These are phyloP conservation scores for Petaurus breviceps DNA, from an alignment of 2,113 vertebrate genomes.

Conservation along the genomic window DNA sequence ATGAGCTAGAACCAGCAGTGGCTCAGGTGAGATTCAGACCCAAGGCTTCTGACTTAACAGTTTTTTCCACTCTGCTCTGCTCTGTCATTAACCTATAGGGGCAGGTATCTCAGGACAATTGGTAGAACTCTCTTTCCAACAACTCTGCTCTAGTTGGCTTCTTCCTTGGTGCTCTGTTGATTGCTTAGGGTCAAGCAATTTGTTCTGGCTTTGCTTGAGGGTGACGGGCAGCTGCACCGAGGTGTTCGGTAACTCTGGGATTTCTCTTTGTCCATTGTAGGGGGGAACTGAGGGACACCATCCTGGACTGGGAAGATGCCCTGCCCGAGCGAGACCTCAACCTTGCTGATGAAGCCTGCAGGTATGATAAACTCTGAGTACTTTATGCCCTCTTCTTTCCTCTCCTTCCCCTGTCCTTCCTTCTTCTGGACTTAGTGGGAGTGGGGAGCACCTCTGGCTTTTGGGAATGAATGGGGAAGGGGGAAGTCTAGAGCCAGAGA, in stretches of 20 bases:
- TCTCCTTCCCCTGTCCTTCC: not conserved
- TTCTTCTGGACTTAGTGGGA: fast-evolving
- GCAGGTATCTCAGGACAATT: not conserved
- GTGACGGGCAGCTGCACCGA: not conserved
- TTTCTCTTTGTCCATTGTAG: constrained; percentile 77
- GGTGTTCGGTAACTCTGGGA: not conserved
- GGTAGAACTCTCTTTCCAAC: not conserved
- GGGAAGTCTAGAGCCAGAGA: not conserved
- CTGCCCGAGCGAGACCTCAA: constrained; percentile 93
- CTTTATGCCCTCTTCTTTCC: not conserved
- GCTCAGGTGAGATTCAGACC: not conserved
- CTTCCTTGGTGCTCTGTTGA: not conserved
- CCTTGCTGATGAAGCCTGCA: constrained; percentile 93
- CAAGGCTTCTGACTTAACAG: not conserved
- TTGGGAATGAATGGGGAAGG: not conserved
- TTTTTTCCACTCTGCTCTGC: not conserved
- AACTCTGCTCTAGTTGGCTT: not conserved
- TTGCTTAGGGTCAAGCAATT: not conserved
- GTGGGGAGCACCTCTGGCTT: not conserved
- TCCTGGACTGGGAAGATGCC: constrained; percentile 98
- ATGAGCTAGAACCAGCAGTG: not conserved
- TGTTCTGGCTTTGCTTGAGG: not conserved
- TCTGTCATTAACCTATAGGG: not conserved
- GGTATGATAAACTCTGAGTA: constrained; percentile 81
- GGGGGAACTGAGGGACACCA: constrained; percentile 94